Evolutionary conservation across 2,113 vertebrate genomes (phyloP), one percentile per base, ranked within the genome.

Genomic region (Zingel zingel): DNA sequence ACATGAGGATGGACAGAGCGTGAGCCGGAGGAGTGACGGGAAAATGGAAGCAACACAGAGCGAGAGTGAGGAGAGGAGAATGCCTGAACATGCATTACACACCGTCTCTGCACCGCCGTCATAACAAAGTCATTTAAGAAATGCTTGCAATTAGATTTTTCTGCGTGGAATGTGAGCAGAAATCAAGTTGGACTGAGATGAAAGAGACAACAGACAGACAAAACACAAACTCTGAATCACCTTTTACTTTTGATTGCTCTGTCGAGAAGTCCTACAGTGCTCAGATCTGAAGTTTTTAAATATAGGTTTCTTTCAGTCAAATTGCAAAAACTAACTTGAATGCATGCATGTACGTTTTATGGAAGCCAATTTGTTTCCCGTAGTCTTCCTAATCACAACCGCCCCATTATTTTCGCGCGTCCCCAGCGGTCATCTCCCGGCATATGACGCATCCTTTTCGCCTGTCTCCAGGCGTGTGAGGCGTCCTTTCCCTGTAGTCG

Each of bases 21-120:
- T 58, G 67, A 81, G 54, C 18, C 53, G 74, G 58, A 75, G 69
- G 50, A 53, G 57, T 65, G 58, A 71, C 14, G 43, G 74, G 57
- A 36, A 87, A 66, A 79, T 27, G 25, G 16, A 66, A 51, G 59
- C 57, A 30, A 80, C 19, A 30, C 4, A 2, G 19, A 27, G 6
- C 62, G 63, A 59, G 36, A 59, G 33, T 39, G 56, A 66, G 47
- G 43, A 69, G 53, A 53, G 27, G 27, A 39, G 36, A 18, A n/a
- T 30, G 18, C 23, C 25, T 19, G 61, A 78, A 66, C 68, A 78
- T 3, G 7, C 21, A 65, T 50, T 23, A 16, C 66, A 66, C 54
- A 47, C 47, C 25, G 21, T 77, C 8, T 13, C 27, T 27, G 36
- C 19, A n/a, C 12, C 33, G 43, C 5, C 47, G 2, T 19, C 36